phyloP scores from a whole-genome alignment of 2,888 invertebrate genomes.

The Drosophila prolongata region DNA sequence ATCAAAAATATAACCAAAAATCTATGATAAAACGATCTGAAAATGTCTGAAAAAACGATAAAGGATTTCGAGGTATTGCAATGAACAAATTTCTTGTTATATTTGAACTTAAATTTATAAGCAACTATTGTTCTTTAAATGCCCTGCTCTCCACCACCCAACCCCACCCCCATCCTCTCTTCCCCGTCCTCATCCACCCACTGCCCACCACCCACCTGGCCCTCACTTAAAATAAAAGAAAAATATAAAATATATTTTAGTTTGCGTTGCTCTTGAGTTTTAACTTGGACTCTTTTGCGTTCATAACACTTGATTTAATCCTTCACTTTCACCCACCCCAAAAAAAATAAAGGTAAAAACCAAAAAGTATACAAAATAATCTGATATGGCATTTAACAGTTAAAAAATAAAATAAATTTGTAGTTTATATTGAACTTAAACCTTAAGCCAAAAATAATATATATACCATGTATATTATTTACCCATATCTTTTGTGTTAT shows the following conservation, averaged over 20 bases:
- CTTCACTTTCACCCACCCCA: conserved; percentile 39
- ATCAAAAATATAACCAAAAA: conserved; percentile 49
- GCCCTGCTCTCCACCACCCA: conserved; percentile 34
- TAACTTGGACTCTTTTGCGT: conserved; percentile 31
- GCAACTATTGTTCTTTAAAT: conserved; percentile 74
- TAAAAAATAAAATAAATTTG: conserved; percentile 42
- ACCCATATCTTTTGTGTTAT: conserved; percentile 58
- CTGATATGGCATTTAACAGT: conserved; percentile 50
- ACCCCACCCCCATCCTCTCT: not conserved
- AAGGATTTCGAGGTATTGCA: conserved; percentile 85
- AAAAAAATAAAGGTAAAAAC: conserved; percentile 26
- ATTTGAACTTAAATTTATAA: conserved; percentile 79
- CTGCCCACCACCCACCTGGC: not conserved
- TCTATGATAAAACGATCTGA: conserved; percentile 58
- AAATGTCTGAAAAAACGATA: conserved; percentile 60
- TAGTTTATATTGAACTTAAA: conserved; percentile 61
- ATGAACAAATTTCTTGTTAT: conserved; percentile 77
- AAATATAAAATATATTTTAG: conserved; percentile 40
- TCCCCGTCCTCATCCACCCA: not conserved
- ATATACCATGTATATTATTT: conserved; percentile 55
- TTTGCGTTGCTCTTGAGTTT: conserved; percentile 41
- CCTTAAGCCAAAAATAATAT: conserved; percentile 50
- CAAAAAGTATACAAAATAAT: conserved; percentile 44
- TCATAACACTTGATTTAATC: conserved; percentile 35
- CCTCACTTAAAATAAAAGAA: conserved; percentile 52